phyloP scores from a whole-genome alignment of 2,113 vertebrate species.

The Plectropomus leopardus region DNA sequence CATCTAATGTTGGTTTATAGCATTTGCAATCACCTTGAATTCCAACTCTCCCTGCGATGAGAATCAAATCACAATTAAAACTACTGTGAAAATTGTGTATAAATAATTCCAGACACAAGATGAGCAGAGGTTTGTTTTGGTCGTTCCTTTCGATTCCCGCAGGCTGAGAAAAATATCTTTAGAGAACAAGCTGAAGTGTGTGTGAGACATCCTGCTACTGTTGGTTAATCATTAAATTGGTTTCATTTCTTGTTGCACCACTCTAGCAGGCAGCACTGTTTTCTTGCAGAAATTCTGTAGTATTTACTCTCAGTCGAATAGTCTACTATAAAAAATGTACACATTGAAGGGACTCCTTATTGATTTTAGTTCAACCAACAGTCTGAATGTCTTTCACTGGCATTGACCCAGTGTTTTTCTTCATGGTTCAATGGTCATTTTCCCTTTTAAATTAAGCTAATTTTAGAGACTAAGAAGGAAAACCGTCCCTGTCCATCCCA shows the following conservation, averaged over 20 bases:
- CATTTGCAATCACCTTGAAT: conserved; percentile 25
- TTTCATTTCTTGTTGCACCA: neutral
- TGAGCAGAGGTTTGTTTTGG: conserved; percentile 5
- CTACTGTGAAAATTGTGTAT: neutral
- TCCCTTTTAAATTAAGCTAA: neutral
- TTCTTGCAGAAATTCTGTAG: neutral
- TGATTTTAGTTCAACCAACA: neutral
- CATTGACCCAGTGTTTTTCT: neutral
- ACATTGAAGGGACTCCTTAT: neutral
- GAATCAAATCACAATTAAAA: conserved; percentile 16
- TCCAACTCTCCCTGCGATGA: conserved; percentile 3
- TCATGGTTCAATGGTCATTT: neutral
- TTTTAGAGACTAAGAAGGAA: neutral
- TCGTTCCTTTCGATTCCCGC: neutral
- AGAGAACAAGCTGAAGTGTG: neutral
- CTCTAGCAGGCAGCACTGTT: neutral
- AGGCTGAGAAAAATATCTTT: neutral
- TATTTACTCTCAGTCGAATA: neutral
- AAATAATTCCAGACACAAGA: neutral
- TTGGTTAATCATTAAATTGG: conserved; percentile 39
- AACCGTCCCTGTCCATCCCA: neutral
- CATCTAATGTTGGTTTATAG: conserved; percentile 9
- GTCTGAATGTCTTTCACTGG: neutral
- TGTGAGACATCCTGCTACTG: neutral
- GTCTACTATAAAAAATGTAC: no score